Base-by-base conservation (phyloP, 2,888 invertebrate species). In the Drosophila testacea region DNA sequence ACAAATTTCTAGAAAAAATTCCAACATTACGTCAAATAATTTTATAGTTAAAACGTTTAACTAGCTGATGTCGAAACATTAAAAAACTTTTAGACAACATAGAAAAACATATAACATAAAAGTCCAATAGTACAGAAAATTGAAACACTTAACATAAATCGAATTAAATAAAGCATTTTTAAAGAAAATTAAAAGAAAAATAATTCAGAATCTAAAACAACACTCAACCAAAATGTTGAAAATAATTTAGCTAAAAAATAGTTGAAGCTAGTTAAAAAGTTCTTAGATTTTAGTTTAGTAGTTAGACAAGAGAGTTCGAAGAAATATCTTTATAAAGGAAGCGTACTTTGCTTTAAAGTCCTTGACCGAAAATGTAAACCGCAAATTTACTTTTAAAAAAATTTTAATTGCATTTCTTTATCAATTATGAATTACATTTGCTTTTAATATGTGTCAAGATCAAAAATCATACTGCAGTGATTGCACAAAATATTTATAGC, bases 281-380 rank as follows among this genome's bases (percentile, higher is more conserved):
- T 78, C 9, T 42, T 71, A 71, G 52, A 61, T 57, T 50, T 65
- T 59, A 71, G 63, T 62, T 65, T 39, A 75, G 62, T 73, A 69
- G 61, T 76, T 42, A 79, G 81, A 80, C 73, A 71, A 85, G 71
- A 87, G 64, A 78, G 74, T 63, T 74, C 51, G 39, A 74, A 72
- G 32, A 66, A 52, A 70, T 66, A 59, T 69, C 65, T 55, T 78
- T 69, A 62, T 51, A 55, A 62, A 73, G 71, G 52, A 72, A 81
- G 79, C 75, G 74, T 79, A 81, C 72, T 83, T 77, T 79, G 74
- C 70, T 75, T 80, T 77, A 51, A 66, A 64, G 46, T 55, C 68
- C 52, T 83, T 64, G 67, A 77, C 66, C 81, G 70, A 77, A 76
- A 73, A 48, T 66, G 55, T 46, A 41, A 47, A 56, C 38, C 42